Evolutionary conservation across 2,888 invertebrate genomes (phyloP), one percentile per base, ranked within the genome.

Genomic region (Brassicogethes aeneus): DNA sequence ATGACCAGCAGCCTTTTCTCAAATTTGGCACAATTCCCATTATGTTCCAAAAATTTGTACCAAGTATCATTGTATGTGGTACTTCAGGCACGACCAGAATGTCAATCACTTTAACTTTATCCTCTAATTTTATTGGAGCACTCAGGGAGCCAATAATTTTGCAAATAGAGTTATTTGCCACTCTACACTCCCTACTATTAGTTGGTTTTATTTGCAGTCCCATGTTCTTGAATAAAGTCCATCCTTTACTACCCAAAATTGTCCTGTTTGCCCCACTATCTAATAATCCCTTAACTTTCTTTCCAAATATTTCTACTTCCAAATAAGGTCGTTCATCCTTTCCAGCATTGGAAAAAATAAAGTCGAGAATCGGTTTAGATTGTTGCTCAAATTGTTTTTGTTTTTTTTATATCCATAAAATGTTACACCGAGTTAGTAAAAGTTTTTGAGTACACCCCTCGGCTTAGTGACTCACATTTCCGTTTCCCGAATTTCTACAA

Each of bases 311-410:
- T 17, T 37, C 12, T 17, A 41, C 40, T 30, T 34, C 15, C 15
- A 41, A 30, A 32, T 43, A 43, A 8, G 45, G 42, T 3, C 42
- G 17, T 17, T 45, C 37, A 38, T 43, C 40, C 13, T 39, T 31
- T 2, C 36, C n/a, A 5, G 38, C 37, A 15, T 46, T 43, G 12
- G 34, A 34, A 3, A 42, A 16, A 3, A 42, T 17, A 5, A n/a
- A 31, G 38, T 12, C 39, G 5, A 23, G 10, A 23, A 23, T 23
- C 5, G 23, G 23, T 23, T 23, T 5, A 7, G 10, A 7, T n/a
- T n/a, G n/a, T n/a, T n/a, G n/a, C n/a, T n/a, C n/a, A n/a, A n/a
- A n/a, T n/a, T n/a, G n/a, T n/a, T n/a, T n/a, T n/a, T n/a, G n/a
- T n/a, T n/a, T n/a, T n/a, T n/a, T n/a, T n/a, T n/a, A n/a, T n/a